Percentiles rank a stretch among this genome's conserved stretches.
Evolutionary conservation across 1,140 invertebrate species (phyloP).

Genomic region (Calephelis nemesis): DNA sequence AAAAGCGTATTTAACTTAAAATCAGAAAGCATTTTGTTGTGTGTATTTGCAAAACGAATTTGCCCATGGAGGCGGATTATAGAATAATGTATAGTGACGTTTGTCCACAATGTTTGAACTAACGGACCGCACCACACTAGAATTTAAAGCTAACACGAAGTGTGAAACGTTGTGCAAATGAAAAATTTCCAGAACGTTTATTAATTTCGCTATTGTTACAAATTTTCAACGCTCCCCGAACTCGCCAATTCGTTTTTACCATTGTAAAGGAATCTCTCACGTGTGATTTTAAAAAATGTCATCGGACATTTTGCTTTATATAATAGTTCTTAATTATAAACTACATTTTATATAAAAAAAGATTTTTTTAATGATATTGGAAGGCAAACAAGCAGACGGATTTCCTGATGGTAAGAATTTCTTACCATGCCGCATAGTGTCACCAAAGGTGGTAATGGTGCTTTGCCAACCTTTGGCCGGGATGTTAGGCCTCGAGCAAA

Average conservation of each 20-base stretch:
- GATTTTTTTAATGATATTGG: too few relatives aligned
- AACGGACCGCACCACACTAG: conserved; percentile 35
- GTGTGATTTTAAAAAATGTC: conserved; percentile 8
- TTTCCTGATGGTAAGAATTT: too few relatives aligned
- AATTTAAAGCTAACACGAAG: conserved; percentile 60
- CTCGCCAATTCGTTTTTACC: conserved; percentile 42
- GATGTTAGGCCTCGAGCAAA: too few relatives aligned
- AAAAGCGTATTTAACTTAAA: background rate
- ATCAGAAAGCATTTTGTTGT: conserved; percentile 3
- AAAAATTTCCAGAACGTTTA: conserved; percentile 63
- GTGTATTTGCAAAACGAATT: conserved; percentile 33
- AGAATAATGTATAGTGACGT: conserved; percentile 30
- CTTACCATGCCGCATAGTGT: too few relatives aligned
- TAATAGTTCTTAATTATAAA: background rate
- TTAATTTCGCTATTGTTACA: conserved; percentile 65
- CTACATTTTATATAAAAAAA: background rate
- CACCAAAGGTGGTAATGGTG: too few relatives aligned
- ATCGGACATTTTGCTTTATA: conserved; percentile 1
- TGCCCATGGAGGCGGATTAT: conserved; percentile 32
- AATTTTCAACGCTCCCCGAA: conserved; percentile 50
- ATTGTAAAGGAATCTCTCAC: conserved; percentile 25
- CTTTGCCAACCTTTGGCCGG: too few relatives aligned
- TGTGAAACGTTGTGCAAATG: conserved; percentile 61
- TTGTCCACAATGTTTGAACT: conserved; percentile 34
- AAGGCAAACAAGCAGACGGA: too few relatives aligned